phyloP scores from a whole-genome alignment of 1,140 invertebrate genomes.

The Antheraea mylitta region DNA sequence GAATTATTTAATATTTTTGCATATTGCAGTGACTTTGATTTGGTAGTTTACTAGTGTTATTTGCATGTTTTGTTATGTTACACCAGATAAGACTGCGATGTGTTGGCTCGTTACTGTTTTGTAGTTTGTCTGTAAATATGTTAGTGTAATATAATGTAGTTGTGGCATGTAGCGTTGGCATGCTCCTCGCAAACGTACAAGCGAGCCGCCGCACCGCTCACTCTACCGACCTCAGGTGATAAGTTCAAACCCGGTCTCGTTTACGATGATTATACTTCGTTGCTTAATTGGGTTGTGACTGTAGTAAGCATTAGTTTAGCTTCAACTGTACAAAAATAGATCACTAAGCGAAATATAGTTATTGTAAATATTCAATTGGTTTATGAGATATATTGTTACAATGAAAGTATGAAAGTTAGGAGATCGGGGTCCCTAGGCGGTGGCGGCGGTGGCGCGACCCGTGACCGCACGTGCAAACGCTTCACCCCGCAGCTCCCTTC shows the following conservation, averaged over 20 bases:
- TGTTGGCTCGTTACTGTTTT: slow-evolving; percentile 42
- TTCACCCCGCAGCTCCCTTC: slow-evolving; percentile 73
- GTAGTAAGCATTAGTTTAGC: slow-evolving; percentile 14
- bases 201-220: slow-evolving; percentile 32
- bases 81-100: slow-evolving; percentile 40
- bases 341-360: background rate
- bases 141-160: slow-evolving; percentile 59
- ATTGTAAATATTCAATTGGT: background rate
- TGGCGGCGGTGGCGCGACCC: slow-evolving; percentile 34
- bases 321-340: slow-evolving; percentile 5
- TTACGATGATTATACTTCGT: slow-evolving; percentile 21
- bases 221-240: background rate
- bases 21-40: too few relatives aligned
- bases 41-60: too few relatives aligned
- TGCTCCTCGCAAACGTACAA: slow-evolving; percentile 61
- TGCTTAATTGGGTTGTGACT: slow-evolving; percentile 14
- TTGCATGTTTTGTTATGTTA: slow-evolving; percentile 16
- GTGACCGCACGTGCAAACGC: slow-evolving; percentile 58
- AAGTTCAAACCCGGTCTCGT: slow-evolving; percentile 3
- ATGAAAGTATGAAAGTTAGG: background rate
- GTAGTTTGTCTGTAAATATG: slow-evolving; percentile 32
- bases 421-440: slow-evolving; percentile 40
- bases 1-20: too few relatives aligned
- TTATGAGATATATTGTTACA: background rate
- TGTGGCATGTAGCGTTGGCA: slow-evolving; percentile 66